These are phyloP conservation scores for Pithys albifrons DNA, from an alignment of 2,113 vertebrate species.

Conservation along the genomic window DNA sequence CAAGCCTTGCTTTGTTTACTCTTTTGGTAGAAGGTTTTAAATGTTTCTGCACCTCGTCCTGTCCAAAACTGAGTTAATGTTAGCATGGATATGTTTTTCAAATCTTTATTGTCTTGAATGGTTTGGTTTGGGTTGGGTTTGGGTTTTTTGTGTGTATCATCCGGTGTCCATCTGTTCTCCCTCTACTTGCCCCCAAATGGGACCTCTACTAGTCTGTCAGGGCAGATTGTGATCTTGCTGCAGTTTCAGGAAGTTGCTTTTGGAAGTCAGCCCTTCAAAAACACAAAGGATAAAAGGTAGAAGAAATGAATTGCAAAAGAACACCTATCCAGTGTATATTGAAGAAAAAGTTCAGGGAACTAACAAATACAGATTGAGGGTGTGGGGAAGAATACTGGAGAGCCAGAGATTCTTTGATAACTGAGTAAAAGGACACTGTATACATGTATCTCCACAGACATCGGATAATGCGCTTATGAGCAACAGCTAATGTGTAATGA, in stretches of 20 bases:
- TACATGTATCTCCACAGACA: not conserved
- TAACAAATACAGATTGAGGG: not conserved
- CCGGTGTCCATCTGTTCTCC: not conserved
- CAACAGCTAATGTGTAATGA: not conserved
- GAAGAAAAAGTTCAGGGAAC: not conserved
- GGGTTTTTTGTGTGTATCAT: fast-evolving
- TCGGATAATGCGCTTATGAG: not conserved
- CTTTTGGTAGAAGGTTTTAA: constrained; percentile 2
- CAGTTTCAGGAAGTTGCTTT: not conserved
- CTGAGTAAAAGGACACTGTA: not conserved
- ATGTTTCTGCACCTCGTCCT: not conserved
- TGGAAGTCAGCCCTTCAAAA: not conserved
- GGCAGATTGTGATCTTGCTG: not conserved
- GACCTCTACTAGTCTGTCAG: not conserved
- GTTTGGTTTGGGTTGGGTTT: not conserved
- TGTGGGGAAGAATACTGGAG: not conserved
- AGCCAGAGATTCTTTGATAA: not conserved
- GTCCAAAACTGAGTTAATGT: not conserved
- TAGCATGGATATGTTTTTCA: not conserved
- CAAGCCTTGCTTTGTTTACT: not conserved
- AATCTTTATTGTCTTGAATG: not conserved
- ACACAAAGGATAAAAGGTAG: not conserved
- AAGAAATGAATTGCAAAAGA: not conserved
- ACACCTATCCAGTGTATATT: not conserved
- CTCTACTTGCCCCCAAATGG: not conserved